Evolutionary conservation across 2,888 invertebrate genomes (phyloP).

Genomic region (Drosophila kuntzei): DNA sequence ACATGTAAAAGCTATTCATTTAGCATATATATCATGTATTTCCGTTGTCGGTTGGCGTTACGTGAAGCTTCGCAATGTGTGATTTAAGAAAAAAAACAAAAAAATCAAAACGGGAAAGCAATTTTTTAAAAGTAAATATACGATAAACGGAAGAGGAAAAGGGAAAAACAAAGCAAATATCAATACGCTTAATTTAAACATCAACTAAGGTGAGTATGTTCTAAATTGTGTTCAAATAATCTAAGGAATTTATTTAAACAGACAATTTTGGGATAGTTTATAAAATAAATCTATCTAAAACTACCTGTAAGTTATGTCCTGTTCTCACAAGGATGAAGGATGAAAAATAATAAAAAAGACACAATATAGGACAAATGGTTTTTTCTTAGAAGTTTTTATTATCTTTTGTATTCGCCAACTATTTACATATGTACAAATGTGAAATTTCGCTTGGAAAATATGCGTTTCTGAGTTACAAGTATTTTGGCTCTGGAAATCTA

Average conservation of each 20-base stretch:
- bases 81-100: conserved; percentile 20
- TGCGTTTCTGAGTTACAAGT: neutral
- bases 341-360: too few species aligned
- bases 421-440: too few species aligned
- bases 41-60: conserved; percentile 13
- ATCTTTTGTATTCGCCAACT: too few species aligned
- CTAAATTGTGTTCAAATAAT: neutral
- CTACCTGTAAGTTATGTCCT: neutral
- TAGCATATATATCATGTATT: conserved; percentile 23
- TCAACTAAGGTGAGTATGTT: conserved; percentile 36
- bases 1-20: conserved; percentile 10
- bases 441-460: neutral
- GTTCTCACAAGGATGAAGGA: neutral
- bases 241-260: neutral
- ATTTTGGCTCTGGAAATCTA: neutral
- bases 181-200: conserved; percentile 35
- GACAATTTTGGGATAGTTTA: neutral
- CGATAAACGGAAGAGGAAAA: conserved; percentile 59
- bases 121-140: conserved; percentile 65
- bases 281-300: neutral
- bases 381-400: too few species aligned
- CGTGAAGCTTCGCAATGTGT: conserved; percentile 14
- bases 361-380: too few species aligned
- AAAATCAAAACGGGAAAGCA: conserved; percentile 36
- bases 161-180: conserved; percentile 46